Conservation (phyloP, 2,888 invertebrate species). For the Colletes collaris region DNA sequence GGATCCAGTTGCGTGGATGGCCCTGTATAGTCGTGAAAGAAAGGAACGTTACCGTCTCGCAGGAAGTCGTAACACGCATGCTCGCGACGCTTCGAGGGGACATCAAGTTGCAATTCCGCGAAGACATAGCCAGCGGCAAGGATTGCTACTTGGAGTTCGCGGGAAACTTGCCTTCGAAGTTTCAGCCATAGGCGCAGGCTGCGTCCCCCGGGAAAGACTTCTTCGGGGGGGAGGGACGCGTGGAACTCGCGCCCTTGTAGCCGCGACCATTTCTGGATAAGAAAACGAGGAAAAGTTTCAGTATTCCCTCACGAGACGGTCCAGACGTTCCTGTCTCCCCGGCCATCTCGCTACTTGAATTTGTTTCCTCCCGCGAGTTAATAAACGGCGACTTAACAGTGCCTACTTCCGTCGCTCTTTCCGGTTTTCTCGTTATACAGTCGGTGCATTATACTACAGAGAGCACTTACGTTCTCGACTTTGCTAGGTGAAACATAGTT, state of each 20-base stretch:
- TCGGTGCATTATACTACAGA: background rate
- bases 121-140: background rate
- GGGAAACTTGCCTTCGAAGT: constrained; percentile 11
- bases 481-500: background rate
- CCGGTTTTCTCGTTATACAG: background rate
- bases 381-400: constrained; percentile 2
- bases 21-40: background rate
- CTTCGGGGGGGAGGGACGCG: background rate
- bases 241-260: background rate
- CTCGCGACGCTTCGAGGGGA: background rate
- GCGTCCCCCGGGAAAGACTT: background rate
- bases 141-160: constrained; percentile 16
- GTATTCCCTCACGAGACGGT: background rate
- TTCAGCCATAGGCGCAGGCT: background rate
- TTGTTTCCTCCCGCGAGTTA: constrained; percentile 1
- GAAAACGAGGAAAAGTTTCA: constrained; percentile 13
- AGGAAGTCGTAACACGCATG: background rate
- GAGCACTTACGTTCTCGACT: background rate
- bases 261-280: background rate
- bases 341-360: background rate
- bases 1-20: too few species aligned
- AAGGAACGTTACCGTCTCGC: background rate
- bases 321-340: background rate
- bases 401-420: background rate
- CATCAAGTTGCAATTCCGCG: background rate